Evolutionary conservation across 2,888 invertebrate genomes (phyloP), one percentile per base, ranked within the genome.

Genomic region (Diadegma fenestrale): DNA sequence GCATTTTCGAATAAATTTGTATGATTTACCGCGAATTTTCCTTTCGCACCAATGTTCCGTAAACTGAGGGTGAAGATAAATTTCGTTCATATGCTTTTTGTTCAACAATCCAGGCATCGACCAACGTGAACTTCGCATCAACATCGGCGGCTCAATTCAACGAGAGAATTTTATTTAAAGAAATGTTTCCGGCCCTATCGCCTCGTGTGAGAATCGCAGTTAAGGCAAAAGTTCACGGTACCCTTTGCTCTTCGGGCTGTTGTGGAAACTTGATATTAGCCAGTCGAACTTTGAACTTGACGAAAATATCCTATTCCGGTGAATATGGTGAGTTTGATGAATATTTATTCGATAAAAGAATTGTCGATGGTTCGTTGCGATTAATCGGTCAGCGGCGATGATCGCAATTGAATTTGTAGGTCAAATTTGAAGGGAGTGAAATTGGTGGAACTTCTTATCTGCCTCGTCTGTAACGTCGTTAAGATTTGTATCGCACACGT

Each of bases 141-240:
- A 95, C 95, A 0, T 94, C 94, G 79, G 94, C 95, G 48, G 97
- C 97, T 0, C 94, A 94, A 22, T 98, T 97, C 95, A 96, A 97
- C 91, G 97, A 98, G 92, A 96, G 96, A 91, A 94, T 98, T 30
- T 95, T 96, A 0, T 96, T 98, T 90, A 96, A 95, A 1, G 98
- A 98, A 94, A 95, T 97, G 94, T 98, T 97, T 93, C 98, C 98
- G 0, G 97, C 97, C 0, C 94, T 97, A 68, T 96, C 96, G 87
- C 96, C 97, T 88, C 94, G 96, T 0, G 95, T 98, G 54, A 95
- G 96, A 84, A 94, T 98, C 2, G 96, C 97, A 71, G 92, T 97
- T 71, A 93, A 93, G 83, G 89, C 91, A 58, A 90, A 90, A 51
- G 80, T 90, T 54, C 86, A 90, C 66, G 87, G 88, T 33, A 87